phyloP scores from a whole-genome alignment of 2,113 vertebrate genomes.

The Microcebus murinus region DNA sequence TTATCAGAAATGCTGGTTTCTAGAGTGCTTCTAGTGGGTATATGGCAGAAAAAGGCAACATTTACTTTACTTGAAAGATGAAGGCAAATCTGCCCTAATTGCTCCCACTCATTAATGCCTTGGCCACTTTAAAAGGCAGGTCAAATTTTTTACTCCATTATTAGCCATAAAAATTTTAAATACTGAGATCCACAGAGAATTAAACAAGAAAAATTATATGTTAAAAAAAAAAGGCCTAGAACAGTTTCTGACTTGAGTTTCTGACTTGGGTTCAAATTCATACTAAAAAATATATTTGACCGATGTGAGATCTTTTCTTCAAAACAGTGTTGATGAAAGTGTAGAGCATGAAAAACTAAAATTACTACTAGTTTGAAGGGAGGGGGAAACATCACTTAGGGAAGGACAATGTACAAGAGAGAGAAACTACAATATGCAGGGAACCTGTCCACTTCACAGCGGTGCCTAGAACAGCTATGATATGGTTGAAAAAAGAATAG shows the following conservation, averaged over 20 bases:
- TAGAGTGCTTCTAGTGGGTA: neutral
- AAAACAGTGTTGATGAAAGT: neutral
- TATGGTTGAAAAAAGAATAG: too few species aligned
- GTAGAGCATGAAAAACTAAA: neutral
- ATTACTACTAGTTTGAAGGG: neutral
- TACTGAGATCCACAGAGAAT: conserved; percentile 56
- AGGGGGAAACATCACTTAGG: neutral
- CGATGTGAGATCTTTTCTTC: neutral
- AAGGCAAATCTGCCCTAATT: conserved; percentile 63
- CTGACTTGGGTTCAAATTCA: conserved; percentile 56
- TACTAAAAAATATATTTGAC: conserved; percentile 39
- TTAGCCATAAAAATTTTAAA: conserved; percentile 72
- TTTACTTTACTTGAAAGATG: conserved; percentile 70
- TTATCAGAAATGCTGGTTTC: conserved; percentile 29
- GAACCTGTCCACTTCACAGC: neutral
- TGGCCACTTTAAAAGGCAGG: conserved; percentile 61
- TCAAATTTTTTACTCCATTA: conserved; percentile 69
- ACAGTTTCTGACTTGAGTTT: conserved; percentile 45
- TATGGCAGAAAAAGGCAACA: conserved; percentile 55
- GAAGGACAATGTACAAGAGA: neutral
- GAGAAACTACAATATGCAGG: rapidly evolving
- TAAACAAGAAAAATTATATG: conserved; percentile 37
- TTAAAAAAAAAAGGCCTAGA: conserved; percentile 9
- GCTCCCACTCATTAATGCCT: conserved; percentile 58
- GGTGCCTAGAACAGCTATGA: neutral